A percentile compares a stretch with the other conserved stretches of the same genome.
phyloP scores from a whole-genome alignment of 2,113 vertebrate species.

The Mus spicilegus region DNA sequence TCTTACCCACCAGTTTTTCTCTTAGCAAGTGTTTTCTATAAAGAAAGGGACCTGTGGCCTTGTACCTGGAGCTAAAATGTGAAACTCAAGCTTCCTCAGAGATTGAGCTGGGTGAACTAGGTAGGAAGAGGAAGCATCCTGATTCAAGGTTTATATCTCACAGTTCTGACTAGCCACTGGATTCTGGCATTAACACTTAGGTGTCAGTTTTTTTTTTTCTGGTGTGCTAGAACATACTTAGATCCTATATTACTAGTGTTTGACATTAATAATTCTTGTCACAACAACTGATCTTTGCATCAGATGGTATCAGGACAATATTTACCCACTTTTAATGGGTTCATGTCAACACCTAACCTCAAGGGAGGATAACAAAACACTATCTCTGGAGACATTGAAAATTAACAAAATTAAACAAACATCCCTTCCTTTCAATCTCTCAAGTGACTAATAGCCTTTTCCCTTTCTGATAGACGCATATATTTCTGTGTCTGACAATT shows the following conservation, averaged over 20 bases:
- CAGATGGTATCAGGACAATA: neutral
- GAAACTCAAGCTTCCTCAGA: neutral
- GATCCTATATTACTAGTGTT: neutral
- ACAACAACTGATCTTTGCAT: neutral
- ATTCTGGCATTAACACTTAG: neutral
- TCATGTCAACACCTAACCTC: neutral
- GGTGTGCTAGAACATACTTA: neutral
- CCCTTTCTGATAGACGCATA: neutral
- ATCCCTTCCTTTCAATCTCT: neutral
- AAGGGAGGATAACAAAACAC: neutral
- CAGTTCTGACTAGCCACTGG: neutral
- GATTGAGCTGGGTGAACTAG: neutral
- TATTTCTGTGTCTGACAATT: neutral
- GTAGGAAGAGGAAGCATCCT: neutral
- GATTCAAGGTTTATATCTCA: neutral
- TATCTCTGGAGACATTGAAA: neutral
- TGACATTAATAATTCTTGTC: neutral
- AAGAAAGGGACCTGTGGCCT: neutral
- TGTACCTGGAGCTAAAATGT: neutral
- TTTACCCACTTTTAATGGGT: neutral
- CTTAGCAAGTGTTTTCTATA: neutral
- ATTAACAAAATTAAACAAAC: neutral
- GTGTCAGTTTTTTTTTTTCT: neutral
- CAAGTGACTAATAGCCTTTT: neutral
- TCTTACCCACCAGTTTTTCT: neutral